These are phyloP conservation scores for Sitodiplosis mosellana DNA, from an alignment of 1,140 invertebrate genomes.

Conservation along the genomic window DNA sequence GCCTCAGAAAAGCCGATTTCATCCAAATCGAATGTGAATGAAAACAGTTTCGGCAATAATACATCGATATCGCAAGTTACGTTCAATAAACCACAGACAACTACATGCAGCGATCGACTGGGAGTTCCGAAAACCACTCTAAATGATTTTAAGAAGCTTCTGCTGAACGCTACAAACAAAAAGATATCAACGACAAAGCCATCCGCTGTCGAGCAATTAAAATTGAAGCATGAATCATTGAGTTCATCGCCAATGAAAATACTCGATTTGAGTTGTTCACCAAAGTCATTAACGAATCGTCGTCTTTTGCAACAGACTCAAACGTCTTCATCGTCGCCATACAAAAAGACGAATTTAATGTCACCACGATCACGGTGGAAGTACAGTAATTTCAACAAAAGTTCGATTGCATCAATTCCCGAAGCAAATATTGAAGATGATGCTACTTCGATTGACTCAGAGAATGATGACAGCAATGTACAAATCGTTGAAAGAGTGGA, in stretches of 20 bases:
- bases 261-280: constrained; percentile 42
- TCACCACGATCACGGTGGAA: constrained; percentile 50
- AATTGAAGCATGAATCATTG: constrained; percentile 19
- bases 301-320: constrained; percentile 32
- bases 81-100: constrained; percentile 9
- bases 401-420: constrained; percentile 69
- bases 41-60: background rate
- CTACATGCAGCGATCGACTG: constrained; percentile 34
- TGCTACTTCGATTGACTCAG: constrained; percentile 12
- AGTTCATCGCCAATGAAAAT: constrained; percentile 27
- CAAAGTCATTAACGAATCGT: constrained; percentile 40
- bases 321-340: constrained; percentile 31
- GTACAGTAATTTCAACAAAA: constrained; percentile 50
- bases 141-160: constrained; percentile 62
- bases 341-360: constrained; percentile 33
- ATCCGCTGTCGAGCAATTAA: constrained; percentile 67
- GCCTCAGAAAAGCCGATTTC: constrained; percentile 10
- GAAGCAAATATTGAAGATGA: constrained; percentile 61
- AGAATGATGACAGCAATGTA: constrained; percentile 4
- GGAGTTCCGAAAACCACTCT: constrained; percentile 47
- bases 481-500: too few species aligned
- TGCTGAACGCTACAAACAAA: constrained; percentile 33
- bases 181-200: constrained; percentile 35
- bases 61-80: constrained; percentile 10
- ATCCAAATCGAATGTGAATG: too few species aligned